phyloP scores from a whole-genome alignment of 2,113 vertebrate genomes.

The Cavia porcellus region DNA sequence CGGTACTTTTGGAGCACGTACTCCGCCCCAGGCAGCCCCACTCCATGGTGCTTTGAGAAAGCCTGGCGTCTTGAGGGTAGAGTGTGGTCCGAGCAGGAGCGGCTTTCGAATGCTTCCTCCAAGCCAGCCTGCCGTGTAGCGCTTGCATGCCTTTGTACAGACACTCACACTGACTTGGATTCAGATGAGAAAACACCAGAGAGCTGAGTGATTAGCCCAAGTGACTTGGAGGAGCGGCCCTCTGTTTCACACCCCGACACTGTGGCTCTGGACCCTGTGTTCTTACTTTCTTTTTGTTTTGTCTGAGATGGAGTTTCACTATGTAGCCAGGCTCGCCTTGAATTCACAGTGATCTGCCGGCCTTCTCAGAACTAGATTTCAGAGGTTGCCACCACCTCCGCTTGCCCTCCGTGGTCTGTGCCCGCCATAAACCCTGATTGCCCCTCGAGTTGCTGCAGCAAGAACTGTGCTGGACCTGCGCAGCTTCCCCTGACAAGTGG shows the following conservation, averaged over 20 bases:
- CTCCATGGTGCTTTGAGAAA: not conserved
- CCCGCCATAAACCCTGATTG: not conserved
- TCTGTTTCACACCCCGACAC: not conserved
- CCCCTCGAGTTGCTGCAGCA: not conserved
- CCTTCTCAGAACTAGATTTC: not conserved
- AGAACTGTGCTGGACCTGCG: not conserved
- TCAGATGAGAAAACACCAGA: not conserved
- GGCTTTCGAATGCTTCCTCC: not conserved
- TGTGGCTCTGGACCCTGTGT: not conserved
- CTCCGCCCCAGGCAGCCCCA: fast-evolving
- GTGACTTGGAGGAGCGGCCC: not conserved
- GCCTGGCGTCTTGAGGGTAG: not conserved
- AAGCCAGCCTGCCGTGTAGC: not conserved
- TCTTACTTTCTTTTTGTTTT: not conserved
- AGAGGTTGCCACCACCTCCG: not conserved
- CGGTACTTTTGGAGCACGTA: not conserved
- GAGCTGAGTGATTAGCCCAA: not conserved
- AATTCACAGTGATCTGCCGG: not conserved
- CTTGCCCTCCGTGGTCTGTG: not conserved
- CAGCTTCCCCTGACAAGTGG: not conserved
- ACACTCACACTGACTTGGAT: not conserved
- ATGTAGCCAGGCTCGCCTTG: not conserved
- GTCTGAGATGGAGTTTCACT: not conserved
- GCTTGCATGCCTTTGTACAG: fast-evolving
- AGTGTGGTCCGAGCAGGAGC: fast-evolving